Base-by-base conservation (phyloP, 2,797 vertebrate genomes). In the Lacerta bilineata region DNA sequence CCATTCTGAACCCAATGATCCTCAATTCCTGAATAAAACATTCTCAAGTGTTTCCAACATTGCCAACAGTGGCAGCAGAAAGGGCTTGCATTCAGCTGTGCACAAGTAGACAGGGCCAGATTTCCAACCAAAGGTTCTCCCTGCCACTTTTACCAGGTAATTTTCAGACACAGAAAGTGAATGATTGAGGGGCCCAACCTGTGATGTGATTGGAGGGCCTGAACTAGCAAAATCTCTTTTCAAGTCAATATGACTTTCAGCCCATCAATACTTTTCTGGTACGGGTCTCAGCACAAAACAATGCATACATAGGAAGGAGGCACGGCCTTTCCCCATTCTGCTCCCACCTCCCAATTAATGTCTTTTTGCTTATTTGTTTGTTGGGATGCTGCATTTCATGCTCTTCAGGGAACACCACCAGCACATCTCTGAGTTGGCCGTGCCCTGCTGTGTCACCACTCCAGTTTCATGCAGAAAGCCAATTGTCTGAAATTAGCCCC, bases 401-500 rank as follows among this genome's bases (percentile, higher is more conserved):
- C 27, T 41, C 66, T 66, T 82, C 59, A 8, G 25, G 20, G 39
- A 84, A 36, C 36, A 59, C 18, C 7, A 15, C n/a, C 55, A 80
- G 9, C 6, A 46, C 9, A 46, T 64, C 74, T 36, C 39, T 72
- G 64, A 79, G 10, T 41, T 64, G 76, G 66, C 11, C 7, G 36
- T 72, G 69, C 66, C 2, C 3, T 79, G 20, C 46, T 80, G 41
- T 80, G 41, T 50, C 68, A 80, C 29, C 72, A 64, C 68, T 36
- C 72, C 23, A 80, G 55, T 74, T 80, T 74, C 71, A 50, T n/a
- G 59, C 59, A 80, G 69, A 74, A 59, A 61, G 20, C 27, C 69
- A 61, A 27, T 39, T 80, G 83, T 66, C 59, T 46, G 41, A 80
- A 80, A 80, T 85, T 88, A 88, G 36, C 66, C 66, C 36, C 82